Base-by-base conservation (phyloP, 64 coral and sea anemone genomes). In the Astreopora myriophthalma region DNA sequence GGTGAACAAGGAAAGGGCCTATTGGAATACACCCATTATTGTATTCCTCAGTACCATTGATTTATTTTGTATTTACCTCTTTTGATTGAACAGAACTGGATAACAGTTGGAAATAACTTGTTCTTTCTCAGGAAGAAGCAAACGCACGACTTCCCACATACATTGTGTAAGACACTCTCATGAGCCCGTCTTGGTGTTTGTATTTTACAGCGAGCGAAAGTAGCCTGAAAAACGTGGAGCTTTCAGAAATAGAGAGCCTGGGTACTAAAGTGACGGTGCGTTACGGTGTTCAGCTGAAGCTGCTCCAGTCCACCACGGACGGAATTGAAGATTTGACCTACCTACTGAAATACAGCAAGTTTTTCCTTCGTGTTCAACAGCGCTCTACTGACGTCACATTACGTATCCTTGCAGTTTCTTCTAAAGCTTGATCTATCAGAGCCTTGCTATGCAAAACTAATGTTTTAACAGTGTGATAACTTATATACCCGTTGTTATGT, bases 261-360 rank as follows among this genome's bases (percentile, higher is more conserved):
- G 97, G 97, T 27, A 92, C 93, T 31, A 99, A 96, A 49, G 74
- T 99, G 23, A 87, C 78, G 0, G 90, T 99, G 34, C 97, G 97
- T 0, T 99, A 99, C 83, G 97, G 97, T 22, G 82, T 88, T 58
- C 90, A 95, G 31, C 82, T 96, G 22, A 96, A 96, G 94, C 80
- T 99, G 58, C 74, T 99, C n/a, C 84, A 89, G 69, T 96, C 97
- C 33, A 93, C 57, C 69, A 58, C 87, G 51, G 97, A 99, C 38
- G 90, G 63, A 1, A 89, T 69, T 14, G 93, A 98, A 77, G 94
- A 96, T 29, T 37, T 99, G 34, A 83, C 84, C 20, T 74, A 93
- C 29, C 87, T 99, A 34, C 87, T 99, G 27, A 99, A 99, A 51
- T 87, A 95, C 87, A 85, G 80, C 72, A 99, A 99, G 69, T 99